Base-by-base conservation (phyloP, 2,888 invertebrate species). In the Atethmia centrago region DNA sequence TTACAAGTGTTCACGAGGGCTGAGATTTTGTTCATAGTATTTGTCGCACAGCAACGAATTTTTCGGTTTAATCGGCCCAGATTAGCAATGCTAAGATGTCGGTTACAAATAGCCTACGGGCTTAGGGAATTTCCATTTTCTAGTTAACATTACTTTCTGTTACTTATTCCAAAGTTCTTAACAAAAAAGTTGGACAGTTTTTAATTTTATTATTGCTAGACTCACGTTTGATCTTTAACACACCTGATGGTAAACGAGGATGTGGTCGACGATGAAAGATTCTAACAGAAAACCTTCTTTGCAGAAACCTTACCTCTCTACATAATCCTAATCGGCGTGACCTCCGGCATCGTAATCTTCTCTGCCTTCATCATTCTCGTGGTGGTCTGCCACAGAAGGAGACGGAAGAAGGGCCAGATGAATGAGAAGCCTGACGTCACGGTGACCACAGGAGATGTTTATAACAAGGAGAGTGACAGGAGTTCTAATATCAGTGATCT, bases 401-500 rank as follows among this genome's bases (percentile, higher is more conserved):
- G 96, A 88, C 95, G 97, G 85, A 97, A 97, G 91, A 97, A 96
- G 83, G 88, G 88, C 14, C 93, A 93, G 79, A 92, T 95, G 74
- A 97, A 96, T 31, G 95, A 97, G 87, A 97, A 98, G 83, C 97
- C 97, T 28, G 97, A 97, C 56, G 96, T 96, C 1, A 96, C 96
- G 1, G 95, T 94, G 8, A 95, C 93, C 0, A 91, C 93, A 1
- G 90, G 94, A 10, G 96, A 96, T 75, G 91, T 93, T 89, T 97
- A 97, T 84, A 95, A 97, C 83, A 95, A 98, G 84, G 98, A 98
- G 91, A 98, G 98, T 76, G 99, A 99, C 92, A 97, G 98, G 80
- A 98, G 98, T 89, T 99, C 99, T 49, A 99, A 99, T 93, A 98
- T 99, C 87, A 99, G 99, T 84, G 99, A 99, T 93, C 96, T 99